Percentiles rank a stretch among this genome's conserved stretches.
phyloP scores from a whole-genome alignment of 2,113 vertebrate genomes.

The Clupea harengus region DNA sequence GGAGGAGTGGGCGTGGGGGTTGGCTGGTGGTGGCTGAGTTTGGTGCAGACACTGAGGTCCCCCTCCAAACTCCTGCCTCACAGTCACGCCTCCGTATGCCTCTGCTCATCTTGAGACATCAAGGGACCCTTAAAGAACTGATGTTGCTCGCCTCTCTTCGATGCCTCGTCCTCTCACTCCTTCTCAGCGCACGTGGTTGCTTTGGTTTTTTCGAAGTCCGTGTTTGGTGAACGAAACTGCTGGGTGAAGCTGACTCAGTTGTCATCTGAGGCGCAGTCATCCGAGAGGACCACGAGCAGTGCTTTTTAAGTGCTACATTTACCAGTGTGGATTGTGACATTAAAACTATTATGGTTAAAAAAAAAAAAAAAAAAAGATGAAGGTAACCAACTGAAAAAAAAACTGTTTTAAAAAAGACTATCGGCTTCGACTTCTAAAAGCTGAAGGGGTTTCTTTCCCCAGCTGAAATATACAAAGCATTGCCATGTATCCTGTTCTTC shows the following conservation, averaged over 20 bases:
- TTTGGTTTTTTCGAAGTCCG: not conserved
- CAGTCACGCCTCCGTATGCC: not conserved
- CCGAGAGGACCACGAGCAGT: not conserved
- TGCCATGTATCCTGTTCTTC: slow-evolving; percentile 31
- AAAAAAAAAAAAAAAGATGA: slow-evolving; percentile 1
- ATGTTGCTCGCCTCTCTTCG: not conserved
- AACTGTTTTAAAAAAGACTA: slow-evolving; percentile 15
- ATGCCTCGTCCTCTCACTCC: not conserved
- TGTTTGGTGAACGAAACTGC: not conserved
- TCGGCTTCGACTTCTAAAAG: slow-evolving; percentile 38
- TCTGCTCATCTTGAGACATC: not conserved
- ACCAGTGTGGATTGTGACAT: slow-evolving; percentile 4
- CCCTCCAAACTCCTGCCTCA: not conserved
- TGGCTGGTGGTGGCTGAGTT: not conserved
- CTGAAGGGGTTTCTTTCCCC: slow-evolving; percentile 38
- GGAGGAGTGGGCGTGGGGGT: not conserved
- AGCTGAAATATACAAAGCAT: slow-evolving; percentile 40
- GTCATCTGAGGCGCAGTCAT: not conserved
- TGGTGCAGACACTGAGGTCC: not conserved
- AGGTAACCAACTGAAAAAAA: slow-evolving; percentile 7
- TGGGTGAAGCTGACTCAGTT: not conserved
- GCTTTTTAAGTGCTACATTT: slow-evolving; percentile 3
- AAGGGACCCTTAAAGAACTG: not conserved
- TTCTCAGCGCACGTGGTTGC: not conserved
- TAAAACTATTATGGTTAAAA: slow-evolving; percentile 22